These are phyloP conservation scores for Galeopsomyia nigrocyanea DNA, from an alignment of 2,888 invertebrate genomes.

Conservation along the genomic window DNA sequence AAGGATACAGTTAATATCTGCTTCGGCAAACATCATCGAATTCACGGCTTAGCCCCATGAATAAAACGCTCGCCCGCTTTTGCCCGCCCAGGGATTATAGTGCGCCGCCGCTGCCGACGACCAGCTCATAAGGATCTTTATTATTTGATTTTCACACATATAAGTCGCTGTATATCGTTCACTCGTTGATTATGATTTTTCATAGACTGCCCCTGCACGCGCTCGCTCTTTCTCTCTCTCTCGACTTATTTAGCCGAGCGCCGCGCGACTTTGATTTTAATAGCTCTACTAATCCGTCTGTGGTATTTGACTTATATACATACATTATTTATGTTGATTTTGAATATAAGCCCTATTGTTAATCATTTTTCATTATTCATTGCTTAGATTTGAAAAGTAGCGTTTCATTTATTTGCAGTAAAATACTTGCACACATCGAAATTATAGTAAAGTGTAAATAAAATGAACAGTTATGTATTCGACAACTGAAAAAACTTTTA, in stretches of 20 bases:
- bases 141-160: constrained; percentile 66
- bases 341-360: background rate
- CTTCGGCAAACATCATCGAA: constrained; percentile 61
- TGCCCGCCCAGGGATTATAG: constrained; percentile 45
- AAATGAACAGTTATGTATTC: no score
- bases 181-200: constrained; percentile 41
- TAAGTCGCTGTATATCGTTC: constrained; percentile 42
- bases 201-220: constrained; percentile 18
- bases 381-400: background rate
- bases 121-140: constrained; percentile 43
- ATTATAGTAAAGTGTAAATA: no score
- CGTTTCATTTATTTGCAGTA: background rate
- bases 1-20: constrained; percentile 66
- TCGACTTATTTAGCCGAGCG: background rate
- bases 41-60: constrained; percentile 53
- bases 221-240: background rate
- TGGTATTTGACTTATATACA: constrained; percentile 37
- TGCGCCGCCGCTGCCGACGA: constrained; percentile 29
- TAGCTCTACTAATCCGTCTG: constrained; percentile 35
- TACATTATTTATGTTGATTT: constrained; percentile 8
- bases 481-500: no score
- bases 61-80: constrained; percentile 46
- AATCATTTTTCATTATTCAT: background rate
- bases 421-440: background rate
- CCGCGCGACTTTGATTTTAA: constrained; percentile 35